Evolutionary conservation across 2,888 invertebrate species (phyloP), one percentile per base, ranked within the genome.

Genomic region (Acleris laterana): DNA sequence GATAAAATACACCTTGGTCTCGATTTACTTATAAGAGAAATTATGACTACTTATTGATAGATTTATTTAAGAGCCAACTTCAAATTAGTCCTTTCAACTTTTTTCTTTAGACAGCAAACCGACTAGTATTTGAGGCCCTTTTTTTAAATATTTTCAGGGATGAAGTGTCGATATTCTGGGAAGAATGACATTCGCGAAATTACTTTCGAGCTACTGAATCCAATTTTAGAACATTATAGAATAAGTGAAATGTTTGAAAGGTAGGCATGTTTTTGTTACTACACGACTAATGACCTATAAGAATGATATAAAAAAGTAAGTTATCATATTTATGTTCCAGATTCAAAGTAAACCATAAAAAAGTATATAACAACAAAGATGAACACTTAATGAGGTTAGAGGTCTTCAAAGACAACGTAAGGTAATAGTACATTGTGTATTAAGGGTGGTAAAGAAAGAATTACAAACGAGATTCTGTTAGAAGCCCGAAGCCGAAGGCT

Each of bases 391-490:
- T 44, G 49, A 61, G 70, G 22, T 28, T 68, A 49, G 60, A 53
- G 1, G 64, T 62, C 17, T 72, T 71, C 42, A 68, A 62, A 52
- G 62, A 69, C 38, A 72, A 72, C 58, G 50, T 71, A 28, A 71
- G 70, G 70, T 69, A 71, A 69, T n/a, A n/a, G n/a, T n/a, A n/a
- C n/a, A n/a, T n/a, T n/a, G n/a, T n/a, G n/a, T n/a, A n/a, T n/a
- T n/a, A n/a, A n/a, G n/a, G n/a, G n/a, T n/a, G n/a, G n/a, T n/a
- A n/a, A n/a, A n/a, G n/a, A n/a, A n/a, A n/a, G n/a, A n/a, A n/a
- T n/a, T n/a, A n/a, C n/a, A n/a, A n/a, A n/a, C n/a, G n/a, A n/a
- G n/a, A n/a, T n/a, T n/a, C n/a, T n/a, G n/a, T n/a, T n/a, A n/a
- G n/a, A n/a, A n/a, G n/a, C n/a, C n/a, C n/a, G n/a, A n/a, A n/a